A percentile compares a stretch with the other conserved stretches of the same genome.
These are phyloP conservation scores for Prosapia bicincta DNA, from an alignment of 2,888 invertebrate species.

Conservation along the genomic window DNA sequence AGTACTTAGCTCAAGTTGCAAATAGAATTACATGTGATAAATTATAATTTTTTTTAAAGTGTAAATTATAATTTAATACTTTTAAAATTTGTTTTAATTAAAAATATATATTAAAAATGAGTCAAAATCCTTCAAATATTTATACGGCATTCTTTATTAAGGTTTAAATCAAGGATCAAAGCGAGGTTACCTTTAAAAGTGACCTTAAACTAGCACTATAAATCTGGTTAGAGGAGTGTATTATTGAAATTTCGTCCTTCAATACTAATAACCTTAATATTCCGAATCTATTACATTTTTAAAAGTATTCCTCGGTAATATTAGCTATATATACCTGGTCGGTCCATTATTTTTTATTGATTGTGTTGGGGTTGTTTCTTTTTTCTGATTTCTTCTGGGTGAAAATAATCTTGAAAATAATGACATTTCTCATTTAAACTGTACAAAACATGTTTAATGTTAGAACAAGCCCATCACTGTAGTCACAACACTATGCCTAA, in stretches of 20 bases:
- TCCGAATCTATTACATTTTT: too few species aligned
- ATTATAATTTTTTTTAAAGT: too few species aligned
- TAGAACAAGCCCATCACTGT: not conserved
- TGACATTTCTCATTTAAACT: slow-evolving; percentile 17
- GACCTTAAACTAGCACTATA: not conserved
- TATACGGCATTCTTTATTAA: too few species aligned
- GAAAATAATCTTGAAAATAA: slow-evolving; percentile 24
- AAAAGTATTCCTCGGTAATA: too few species aligned
- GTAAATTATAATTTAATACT: too few species aligned
- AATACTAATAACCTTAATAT: not conserved
- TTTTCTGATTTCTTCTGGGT: slow-evolving; percentile 20
- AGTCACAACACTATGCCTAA: not conserved
- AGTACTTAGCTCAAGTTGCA: too few species aligned
- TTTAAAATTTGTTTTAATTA: too few species aligned
- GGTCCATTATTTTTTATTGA: not conserved
- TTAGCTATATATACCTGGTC: not conserved
- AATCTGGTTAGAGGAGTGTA: too few species aligned
- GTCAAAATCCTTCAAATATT: too few species aligned
- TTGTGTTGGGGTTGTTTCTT: slow-evolving; percentile 7
- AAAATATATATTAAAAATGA: too few species aligned
- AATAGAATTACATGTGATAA: too few species aligned
- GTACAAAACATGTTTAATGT: not conserved
- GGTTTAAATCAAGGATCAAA: not conserved
- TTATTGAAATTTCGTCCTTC: not conserved
- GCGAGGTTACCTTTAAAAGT: not conserved